A percentile compares a stretch with the other conserved stretches of the same genome.
Evolutionary conservation across 2,888 invertebrate species (phyloP).

Genomic region (Diarsia mendica): DNA sequence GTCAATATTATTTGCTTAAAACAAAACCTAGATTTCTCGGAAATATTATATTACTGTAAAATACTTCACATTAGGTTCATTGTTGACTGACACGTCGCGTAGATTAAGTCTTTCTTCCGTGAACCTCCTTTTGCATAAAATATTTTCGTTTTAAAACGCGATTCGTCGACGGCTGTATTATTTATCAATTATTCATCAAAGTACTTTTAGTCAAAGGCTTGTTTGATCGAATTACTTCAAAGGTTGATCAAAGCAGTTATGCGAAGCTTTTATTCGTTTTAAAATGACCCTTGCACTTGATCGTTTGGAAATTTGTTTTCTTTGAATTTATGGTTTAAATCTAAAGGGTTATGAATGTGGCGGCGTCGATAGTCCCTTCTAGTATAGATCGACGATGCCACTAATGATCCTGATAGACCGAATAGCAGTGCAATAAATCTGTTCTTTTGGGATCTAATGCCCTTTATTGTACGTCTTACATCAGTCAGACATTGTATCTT

Average conservation of each 20-base stretch:
- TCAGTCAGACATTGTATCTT: not conserved
- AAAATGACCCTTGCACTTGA: not conserved
- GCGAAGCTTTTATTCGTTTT: conserved; percentile 1
- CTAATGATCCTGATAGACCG: not conserved
- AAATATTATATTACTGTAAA: not conserved
- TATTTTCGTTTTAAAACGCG: conserved; percentile 16
- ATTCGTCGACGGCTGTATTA: conserved; percentile 26
- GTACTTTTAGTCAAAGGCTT: conserved; percentile 26
- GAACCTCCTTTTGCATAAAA: conserved; percentile 7
- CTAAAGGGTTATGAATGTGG: not conserved
- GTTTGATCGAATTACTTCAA: conserved; percentile 32
- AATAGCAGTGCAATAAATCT: not conserved
- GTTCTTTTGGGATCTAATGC: not conserved
- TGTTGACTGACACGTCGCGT: not conserved
- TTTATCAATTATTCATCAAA: conserved; percentile 45
- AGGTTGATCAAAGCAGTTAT: conserved; percentile 22
- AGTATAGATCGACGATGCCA: no score
- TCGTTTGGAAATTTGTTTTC: not conserved
- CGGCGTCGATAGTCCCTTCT: not conserved
- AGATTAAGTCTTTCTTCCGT: not conserved
- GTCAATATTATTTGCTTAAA: not conserved
- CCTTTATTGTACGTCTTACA: not conserved
- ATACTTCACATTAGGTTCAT: not conserved
- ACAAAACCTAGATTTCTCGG: not conserved
- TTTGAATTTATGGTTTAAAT: not conserved